These are phyloP conservation scores for Epinephelus coioides DNA, from an alignment of 2,797 vertebrate species.

Conservation along the genomic window DNA sequence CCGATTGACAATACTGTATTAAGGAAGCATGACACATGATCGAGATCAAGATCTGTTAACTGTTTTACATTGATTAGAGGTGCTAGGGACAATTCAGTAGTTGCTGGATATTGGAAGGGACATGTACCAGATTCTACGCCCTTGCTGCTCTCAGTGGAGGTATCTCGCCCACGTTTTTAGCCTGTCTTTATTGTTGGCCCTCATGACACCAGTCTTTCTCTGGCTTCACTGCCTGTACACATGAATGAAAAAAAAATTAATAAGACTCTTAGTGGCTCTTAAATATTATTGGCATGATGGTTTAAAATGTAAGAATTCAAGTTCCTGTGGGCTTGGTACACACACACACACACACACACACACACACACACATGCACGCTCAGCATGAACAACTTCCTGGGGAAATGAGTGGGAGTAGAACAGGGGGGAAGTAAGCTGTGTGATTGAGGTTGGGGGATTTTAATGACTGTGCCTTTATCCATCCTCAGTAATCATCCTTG, in stretches of 20 bases:
- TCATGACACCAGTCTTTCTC: not conserved
- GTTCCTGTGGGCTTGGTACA: not conserved
- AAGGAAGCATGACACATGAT: too few relatives aligned
- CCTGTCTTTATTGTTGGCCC: not conserved
- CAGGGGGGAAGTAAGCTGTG: slow-evolving; percentile 3
- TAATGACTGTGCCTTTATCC: slow-evolving; percentile 25
- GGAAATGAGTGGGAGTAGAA: slow-evolving; percentile 44
- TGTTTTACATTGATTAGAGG: too few relatives aligned
- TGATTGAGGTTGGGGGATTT: slow-evolving; percentile 4
- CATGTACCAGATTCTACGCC: too few relatives aligned
- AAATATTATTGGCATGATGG: not conserved
- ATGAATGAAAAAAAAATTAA: slow-evolving; percentile 6
- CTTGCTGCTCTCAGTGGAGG: not conserved
- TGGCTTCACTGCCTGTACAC: not conserved
- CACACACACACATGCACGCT: not conserved
- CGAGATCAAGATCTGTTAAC: too few relatives aligned
- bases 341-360: not conserved
- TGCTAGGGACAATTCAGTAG: too few relatives aligned
- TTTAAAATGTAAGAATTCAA: slow-evolving; percentile 1
- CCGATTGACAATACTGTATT: too few relatives aligned
- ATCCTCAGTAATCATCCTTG: not conserved
- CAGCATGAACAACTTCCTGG: slow-evolving; percentile 16
- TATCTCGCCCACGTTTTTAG: not conserved
- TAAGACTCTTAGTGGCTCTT: not conserved
- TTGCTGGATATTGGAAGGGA: too few relatives aligned